Percentiles rank a stretch among this genome's conserved stretches.
Evolutionary conservation across 2,888 invertebrate species (phyloP).

Genomic region (Calameuta idolon): DNA sequence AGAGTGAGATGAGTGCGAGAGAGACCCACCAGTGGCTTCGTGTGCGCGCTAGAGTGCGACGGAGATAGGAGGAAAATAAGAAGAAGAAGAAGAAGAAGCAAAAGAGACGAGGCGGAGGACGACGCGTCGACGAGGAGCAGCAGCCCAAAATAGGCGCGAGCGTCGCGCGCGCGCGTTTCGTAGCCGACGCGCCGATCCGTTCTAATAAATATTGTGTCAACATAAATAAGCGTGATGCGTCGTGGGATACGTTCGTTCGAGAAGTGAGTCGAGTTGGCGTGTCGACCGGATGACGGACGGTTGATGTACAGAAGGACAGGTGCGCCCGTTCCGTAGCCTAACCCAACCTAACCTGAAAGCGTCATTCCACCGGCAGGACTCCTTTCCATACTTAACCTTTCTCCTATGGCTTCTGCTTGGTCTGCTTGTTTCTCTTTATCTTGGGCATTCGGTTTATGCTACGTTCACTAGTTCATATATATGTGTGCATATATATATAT

Average conservation of each 20-base stretch:
- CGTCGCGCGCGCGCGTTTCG: constrained; percentile 43
- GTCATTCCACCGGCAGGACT: constrained; percentile 21
- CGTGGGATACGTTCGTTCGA: constrained; percentile 37
- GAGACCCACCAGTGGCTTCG: neutral
- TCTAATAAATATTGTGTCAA: constrained; percentile 67
- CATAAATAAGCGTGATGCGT: constrained; percentile 63
- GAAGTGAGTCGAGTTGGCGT: constrained; percentile 32
- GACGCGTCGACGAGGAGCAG: constrained; percentile 12
- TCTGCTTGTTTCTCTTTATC: constrained; percentile 8
- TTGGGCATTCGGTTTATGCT: neutral
- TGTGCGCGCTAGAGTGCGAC: constrained; percentile 14
- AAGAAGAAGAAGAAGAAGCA: constrained; percentile 15
- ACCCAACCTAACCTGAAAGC: constrained; percentile 19
- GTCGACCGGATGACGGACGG: constrained; percentile 58
- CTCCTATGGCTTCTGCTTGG: constrained; percentile 15
- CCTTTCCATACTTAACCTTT: constrained; percentile 22
- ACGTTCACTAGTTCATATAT: neutral
- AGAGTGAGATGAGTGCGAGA: neutral
- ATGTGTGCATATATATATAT: too few species aligned
- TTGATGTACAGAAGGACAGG: constrained; percentile 64
- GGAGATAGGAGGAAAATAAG: constrained; percentile 26
- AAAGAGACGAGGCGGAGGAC: constrained; percentile 13
- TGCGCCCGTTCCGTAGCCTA: constrained; percentile 42
- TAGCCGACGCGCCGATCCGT: constrained; percentile 61
- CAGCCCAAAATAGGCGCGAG: constrained; percentile 47